A percentile compares a stretch with the other conserved stretches of the same genome.
phyloP scores from a whole-genome alignment of 1,140 invertebrate genomes.

The Trichonephila clavata region DNA sequence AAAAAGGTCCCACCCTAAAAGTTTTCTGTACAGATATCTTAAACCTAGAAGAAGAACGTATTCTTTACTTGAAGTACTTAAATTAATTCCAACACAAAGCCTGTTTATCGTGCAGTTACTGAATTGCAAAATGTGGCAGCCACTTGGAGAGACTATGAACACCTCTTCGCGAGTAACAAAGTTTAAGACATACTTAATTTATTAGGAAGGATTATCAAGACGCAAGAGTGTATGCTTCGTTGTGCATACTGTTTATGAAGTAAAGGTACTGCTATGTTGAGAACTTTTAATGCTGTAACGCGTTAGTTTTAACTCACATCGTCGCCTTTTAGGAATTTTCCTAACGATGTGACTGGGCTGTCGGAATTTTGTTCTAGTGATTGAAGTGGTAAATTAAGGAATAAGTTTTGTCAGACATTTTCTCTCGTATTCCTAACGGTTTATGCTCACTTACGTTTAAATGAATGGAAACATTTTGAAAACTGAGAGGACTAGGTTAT shows the following conservation, averaged over 20 bases:
- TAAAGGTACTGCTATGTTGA: background rate
- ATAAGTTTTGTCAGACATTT: background rate
- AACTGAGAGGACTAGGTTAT: no score
- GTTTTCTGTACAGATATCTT: background rate
- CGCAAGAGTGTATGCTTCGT: constrained; percentile 11
- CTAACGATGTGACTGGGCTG: background rate
- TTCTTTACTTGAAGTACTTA: background rate
- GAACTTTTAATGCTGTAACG: constrained; percentile 38
- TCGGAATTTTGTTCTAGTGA: background rate
- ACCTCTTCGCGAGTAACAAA: constrained; percentile 5
- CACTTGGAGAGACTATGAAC: background rate
- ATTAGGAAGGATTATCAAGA: constrained; percentile 38
- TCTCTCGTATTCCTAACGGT: background rate
- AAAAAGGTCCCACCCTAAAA: background rate
- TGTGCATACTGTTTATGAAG: constrained; percentile 27
- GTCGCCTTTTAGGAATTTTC: background rate
- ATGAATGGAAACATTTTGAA: background rate
- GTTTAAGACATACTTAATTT: constrained; percentile 39
- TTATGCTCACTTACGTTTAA: background rate
- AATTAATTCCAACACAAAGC: constrained; percentile 33
- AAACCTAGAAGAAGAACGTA: background rate
- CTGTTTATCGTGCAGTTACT: constrained; percentile 21
- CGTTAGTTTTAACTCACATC: background rate
- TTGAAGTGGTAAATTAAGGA: background rate
- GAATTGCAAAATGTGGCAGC: constrained; percentile 7